Base-by-base conservation (phyloP, 2,888 invertebrate species). In the Stenchaetothrips biformis region DNA sequence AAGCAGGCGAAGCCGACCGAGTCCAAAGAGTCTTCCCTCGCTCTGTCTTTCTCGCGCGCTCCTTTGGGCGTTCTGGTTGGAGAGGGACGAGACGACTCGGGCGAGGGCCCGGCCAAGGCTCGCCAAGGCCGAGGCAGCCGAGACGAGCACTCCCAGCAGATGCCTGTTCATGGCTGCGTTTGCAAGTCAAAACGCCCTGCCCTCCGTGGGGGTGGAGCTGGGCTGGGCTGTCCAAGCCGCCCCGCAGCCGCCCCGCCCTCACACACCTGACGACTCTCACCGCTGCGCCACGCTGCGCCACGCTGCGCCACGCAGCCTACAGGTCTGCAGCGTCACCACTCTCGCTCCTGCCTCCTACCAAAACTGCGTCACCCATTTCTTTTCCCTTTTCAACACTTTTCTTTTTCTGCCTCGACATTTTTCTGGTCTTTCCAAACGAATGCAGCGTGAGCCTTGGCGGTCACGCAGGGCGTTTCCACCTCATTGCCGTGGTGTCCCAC, bases 91-190 rank as follows among this genome's bases (percentile, higher is more conserved):
- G 4, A 37, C 37, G 37, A 37, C 37, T 4, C 37, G 37, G 37
- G 37, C 37, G 2, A 37, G 37, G 37, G 37, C 37, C 37, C 37
- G 4, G 37, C 37, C 37, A 37, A 37, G 37, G 37, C 37, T 4
- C 37, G 4, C 37, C 37, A 37, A 37, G 37, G 37, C 37, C 37
- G 67, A 9, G 21, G 67, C 21, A 21, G 67, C 21, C 9, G 67
- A 2, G 21, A 21, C 21, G 67, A 67, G 67, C 21, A 67, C 67
- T 67, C 21, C 67, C 67, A 21, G 67, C 67, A 67, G 67, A 67
- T 67, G 67, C 21, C 67, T 67, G 67, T 21, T 67, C 67, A 67
- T 21, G 67, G 67, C 67, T 67, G 67, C 67, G 67, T 67, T 67
- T 67, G 67, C 67, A 67, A 67, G 67, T 67, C 67, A 67, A 67